A percentile compares a stretch with the other conserved stretches of the same genome.
Evolutionary conservation across 2,888 invertebrate genomes (phyloP).

Genomic region (Drosophila melanosoma): DNA sequence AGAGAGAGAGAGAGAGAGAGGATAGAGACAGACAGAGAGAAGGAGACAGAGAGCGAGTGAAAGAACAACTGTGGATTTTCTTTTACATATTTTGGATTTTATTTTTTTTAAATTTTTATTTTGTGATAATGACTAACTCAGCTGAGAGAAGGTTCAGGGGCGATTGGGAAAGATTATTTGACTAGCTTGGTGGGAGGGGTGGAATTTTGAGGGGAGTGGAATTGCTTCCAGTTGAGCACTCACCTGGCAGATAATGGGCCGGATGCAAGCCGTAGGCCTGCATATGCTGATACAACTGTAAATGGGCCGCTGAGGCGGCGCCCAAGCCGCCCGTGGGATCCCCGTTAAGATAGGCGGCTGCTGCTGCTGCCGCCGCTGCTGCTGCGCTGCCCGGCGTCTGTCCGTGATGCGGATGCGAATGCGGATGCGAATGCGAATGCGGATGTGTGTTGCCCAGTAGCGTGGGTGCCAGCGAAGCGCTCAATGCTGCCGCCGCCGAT

Average conservation of each 20-base stretch:
- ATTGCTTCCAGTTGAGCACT: constrained; percentile 75
- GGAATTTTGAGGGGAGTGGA: not conserved
- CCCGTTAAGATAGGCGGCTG: constrained; percentile 85
- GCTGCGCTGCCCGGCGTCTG: constrained; percentile 60
- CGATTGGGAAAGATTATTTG: constrained; percentile 2
- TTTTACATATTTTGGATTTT: constrained; percentile 10
- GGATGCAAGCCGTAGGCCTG: constrained; percentile 88
- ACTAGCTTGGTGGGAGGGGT: constrained; percentile 6
- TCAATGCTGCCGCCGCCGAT: constrained; percentile 86
- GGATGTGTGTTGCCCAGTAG: constrained; percentile 78
- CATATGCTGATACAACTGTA: constrained; percentile 88
- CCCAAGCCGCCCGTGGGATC: constrained; percentile 86
- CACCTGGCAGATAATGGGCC: constrained; percentile 87
- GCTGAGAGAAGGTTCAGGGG: constrained; percentile 19
- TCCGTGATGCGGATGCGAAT: constrained; percentile 67
- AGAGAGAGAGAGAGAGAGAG: constrained; percentile 31
- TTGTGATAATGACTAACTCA: constrained; percentile 52
- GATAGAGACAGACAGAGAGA: constrained; percentile 9
- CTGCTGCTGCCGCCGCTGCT: constrained; percentile 79
- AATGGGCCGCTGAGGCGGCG: constrained; percentile 86
- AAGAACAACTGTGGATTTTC: constrained; percentile 53
- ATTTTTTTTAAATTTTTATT: constrained; percentile 14
- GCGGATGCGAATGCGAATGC: constrained; percentile 72
- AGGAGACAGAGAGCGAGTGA: constrained; percentile 13
- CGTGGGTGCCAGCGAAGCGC: constrained; percentile 87